phyloP scores from a whole-genome alignment of 2,888 invertebrate species.

The Linnaemya tessellans region DNA sequence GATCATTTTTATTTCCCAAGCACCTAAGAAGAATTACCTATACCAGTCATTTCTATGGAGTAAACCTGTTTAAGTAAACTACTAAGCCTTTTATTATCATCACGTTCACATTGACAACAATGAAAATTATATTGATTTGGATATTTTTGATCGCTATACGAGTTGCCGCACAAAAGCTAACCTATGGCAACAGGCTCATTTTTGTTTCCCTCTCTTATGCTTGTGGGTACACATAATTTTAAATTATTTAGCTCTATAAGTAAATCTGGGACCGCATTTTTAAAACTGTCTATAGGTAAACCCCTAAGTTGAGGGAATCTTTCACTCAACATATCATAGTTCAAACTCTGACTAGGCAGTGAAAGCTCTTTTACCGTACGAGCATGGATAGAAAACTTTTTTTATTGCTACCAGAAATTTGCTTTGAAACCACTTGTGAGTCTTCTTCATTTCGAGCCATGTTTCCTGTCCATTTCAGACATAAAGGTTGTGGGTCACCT shows the following conservation, averaged over 20 bases:
- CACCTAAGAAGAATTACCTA: not conserved
- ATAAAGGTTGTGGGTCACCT: constrained; percentile 61
- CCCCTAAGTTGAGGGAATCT: too few relatives aligned
- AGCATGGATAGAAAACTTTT: not conserved
- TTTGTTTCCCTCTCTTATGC: not conserved
- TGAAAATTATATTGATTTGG: not conserved
- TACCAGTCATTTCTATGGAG: constrained; percentile 7
- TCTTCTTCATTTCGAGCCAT: too few relatives aligned
- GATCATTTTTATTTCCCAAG: constrained; percentile 27
- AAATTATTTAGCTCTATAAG: constrained; percentile 14
- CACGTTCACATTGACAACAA: constrained; percentile 18
- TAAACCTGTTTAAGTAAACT: constrained; percentile 23
- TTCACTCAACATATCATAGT: too few relatives aligned
- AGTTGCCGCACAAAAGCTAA: constrained; percentile 2
- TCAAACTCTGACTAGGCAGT: too few relatives aligned
- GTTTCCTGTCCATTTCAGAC: constrained; percentile 66
- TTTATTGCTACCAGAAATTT: constrained; percentile 40
- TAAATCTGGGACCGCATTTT: too few relatives aligned
- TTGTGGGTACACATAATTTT: too few relatives aligned
- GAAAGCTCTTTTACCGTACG: constrained; percentile 35
- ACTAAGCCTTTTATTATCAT: not conserved
- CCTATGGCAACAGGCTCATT: constrained; percentile 16
- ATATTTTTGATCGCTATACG: too few relatives aligned
- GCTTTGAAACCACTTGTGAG: constrained; percentile 55
- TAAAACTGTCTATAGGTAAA: too few relatives aligned